Evolutionary conservation across 2,113 vertebrate genomes (phyloP), one percentile per base, ranked within the genome.

Genomic region (Gallinago jamesoni): DNA sequence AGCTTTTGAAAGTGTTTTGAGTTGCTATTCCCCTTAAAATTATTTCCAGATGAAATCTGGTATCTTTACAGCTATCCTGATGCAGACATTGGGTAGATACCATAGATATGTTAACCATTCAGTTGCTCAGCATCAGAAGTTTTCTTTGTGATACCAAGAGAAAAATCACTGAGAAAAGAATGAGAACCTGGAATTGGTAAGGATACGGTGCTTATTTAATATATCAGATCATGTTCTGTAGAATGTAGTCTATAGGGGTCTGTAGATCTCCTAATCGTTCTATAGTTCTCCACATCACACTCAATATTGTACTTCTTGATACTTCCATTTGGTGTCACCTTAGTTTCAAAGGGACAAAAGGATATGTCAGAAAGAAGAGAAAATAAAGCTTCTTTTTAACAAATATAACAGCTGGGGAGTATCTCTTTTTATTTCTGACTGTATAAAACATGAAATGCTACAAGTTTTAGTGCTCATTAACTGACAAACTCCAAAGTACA

Each of bases 361-460:
- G 4, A 77, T 48, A 83, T 68, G 19, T 68, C 21, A 66, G 52
- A 56, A 47, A 60, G 21, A 53, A 77, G 6, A 33, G 1, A 76
- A 92, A 52, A 56, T 8, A 14, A 70, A 84, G 3, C 2, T 56
- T 33, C 47, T 48, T 19, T 37, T 56, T 19, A 45, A 56, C 30
- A 45, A 68, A 55, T 21, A 2, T 9, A 47, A 50, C 2, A 63
- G 4, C 2, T 75, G 6, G 2, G 2, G 6, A 62, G 1, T 57
- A 39, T 43, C 6, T 35, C 33, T 77, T 89, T 12, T 50, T 74
- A 59, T 11, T 78, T 41, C 20, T 84, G 19, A 41, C 9, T 50
- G 7, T 11, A 47, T n/a, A 76, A 92, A 67, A 56, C 18, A 70
- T 19, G 21, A 77, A 77, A 69, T 43, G 9, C 4, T 69, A 33